phyloP scores from a whole-genome alignment of 2,797 vertebrate genomes.

The Percopsis omiscomaycus region DNA sequence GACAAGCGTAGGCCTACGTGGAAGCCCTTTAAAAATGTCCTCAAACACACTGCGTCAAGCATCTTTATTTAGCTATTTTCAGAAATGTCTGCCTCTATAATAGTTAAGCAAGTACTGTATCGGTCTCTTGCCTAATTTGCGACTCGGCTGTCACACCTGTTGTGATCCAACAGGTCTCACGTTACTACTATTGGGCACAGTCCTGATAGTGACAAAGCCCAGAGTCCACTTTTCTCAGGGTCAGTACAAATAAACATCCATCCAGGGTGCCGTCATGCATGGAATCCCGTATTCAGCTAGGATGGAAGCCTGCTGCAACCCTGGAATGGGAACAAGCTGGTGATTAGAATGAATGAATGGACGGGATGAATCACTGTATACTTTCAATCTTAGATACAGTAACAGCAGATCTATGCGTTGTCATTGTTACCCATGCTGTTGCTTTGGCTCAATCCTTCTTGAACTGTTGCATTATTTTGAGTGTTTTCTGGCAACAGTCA shows the following conservation, averaged over 20 bases:
- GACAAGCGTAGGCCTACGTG: too few relatives aligned
- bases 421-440: background rate
- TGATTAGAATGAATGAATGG: too few relatives aligned
- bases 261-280: too few relatives aligned
- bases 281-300: too few relatives aligned
- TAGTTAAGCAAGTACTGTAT: slow-evolving; percentile 24
- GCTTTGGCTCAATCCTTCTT: too few relatives aligned
- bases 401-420: too few relatives aligned
- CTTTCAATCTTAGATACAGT: too few relatives aligned
- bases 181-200: slow-evolving; percentile 52
- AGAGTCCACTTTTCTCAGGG: background rate
- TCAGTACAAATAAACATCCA: too few relatives aligned
- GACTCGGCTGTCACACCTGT: slow-evolving; percentile 53
- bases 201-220: slow-evolving; percentile 15
- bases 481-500: slow-evolving; percentile 14
- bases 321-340: too few relatives aligned
- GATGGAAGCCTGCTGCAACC: too few relatives aligned
- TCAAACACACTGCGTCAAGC: too few relatives aligned
- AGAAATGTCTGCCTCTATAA: slow-evolving; percentile 28
- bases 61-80: background rate
- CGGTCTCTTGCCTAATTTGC: slow-evolving; percentile 46
- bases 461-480: background rate
- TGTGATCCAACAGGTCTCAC: slow-evolving; percentile 56
- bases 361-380: too few relatives aligned
- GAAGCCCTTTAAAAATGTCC: slow-evolving; percentile 10